phyloP scores from a whole-genome alignment of 2,888 invertebrate genomes.

The Callosobruchus maculatus region DNA sequence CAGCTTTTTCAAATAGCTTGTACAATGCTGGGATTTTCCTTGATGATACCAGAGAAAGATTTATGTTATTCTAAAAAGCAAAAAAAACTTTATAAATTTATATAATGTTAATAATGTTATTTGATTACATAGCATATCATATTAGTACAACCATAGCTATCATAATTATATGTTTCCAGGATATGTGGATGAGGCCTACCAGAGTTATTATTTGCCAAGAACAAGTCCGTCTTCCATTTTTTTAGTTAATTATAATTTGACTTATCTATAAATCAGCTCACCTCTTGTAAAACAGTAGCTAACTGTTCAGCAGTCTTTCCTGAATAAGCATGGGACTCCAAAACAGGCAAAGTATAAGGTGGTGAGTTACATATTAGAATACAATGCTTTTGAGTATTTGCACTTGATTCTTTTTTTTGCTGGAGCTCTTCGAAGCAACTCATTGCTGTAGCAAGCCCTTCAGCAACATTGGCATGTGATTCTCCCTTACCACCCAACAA shows the following conservation, averaged over 20 bases:
- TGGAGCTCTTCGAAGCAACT: slow-evolving; percentile 87
- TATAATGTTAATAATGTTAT: too few species aligned
- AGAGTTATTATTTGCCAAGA: too few species aligned
- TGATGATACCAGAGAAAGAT: slow-evolving; percentile 85
- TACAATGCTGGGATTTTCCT: slow-evolving; percentile 82
- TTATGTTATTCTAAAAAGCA: slow-evolving; percentile 65
- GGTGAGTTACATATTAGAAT: slow-evolving; percentile 87
- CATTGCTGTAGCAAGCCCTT: slow-evolving; percentile 83
- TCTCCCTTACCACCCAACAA: slow-evolving; percentile 88
- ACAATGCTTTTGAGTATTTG: slow-evolving; percentile 67
- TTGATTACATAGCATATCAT: too few species aligned
- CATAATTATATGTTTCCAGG: background rate
- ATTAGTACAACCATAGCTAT: too few species aligned
- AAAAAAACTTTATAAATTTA: too few species aligned
- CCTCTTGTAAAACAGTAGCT: slow-evolving; percentile 73
- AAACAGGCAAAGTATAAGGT: slow-evolving; percentile 83
- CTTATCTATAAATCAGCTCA: slow-evolving; percentile 35
- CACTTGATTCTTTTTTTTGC: slow-evolving; percentile 52
- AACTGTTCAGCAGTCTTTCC: slow-evolving; percentile 83
- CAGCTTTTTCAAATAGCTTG: slow-evolving; percentile 86
- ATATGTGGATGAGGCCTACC: too few species aligned
- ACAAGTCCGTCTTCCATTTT: too few species aligned
- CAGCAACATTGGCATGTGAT: slow-evolving; percentile 82
- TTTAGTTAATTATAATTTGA: too few species aligned
- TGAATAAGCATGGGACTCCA: slow-evolving; percentile 67